phyloP scores from a whole-genome alignment of 2,888 invertebrate species.

The Xanthostigma xanthostigma region DNA sequence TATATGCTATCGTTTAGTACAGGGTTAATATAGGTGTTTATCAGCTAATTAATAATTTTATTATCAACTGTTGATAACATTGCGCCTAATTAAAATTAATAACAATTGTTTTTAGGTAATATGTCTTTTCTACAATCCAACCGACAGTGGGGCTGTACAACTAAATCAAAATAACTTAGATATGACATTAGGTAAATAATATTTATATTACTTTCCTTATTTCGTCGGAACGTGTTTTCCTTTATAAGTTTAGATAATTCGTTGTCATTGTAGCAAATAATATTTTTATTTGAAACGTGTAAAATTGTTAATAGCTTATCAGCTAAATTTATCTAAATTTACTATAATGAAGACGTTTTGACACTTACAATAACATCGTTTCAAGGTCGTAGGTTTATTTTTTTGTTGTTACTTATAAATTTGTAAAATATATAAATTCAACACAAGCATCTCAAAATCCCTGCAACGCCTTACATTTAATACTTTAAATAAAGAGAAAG shows the following conservation, averaged over 20 bases:
- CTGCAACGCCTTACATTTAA: too few relatives aligned
- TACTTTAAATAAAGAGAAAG: too few relatives aligned
- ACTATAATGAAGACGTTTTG: too few relatives aligned
- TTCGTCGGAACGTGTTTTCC: slow-evolving; percentile 1
- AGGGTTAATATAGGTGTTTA: slow-evolving; percentile 2
- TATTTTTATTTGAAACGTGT: too few relatives aligned
- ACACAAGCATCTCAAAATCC: too few relatives aligned
- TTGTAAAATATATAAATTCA: too few relatives aligned
- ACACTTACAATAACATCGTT: too few relatives aligned
- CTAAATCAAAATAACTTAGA: slow-evolving; percentile 70
- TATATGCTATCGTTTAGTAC: too few relatives aligned
- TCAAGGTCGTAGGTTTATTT: too few relatives aligned
- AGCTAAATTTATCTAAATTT: too few relatives aligned
- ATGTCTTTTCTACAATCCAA: slow-evolving; percentile 53
- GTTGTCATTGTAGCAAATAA: background rate
- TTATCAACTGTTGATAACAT: background rate
- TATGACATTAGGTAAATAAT: slow-evolving; percentile 60
- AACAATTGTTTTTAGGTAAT: slow-evolving; percentile 27
- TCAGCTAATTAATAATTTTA: slow-evolving; percentile 2
- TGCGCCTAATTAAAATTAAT: background rate
- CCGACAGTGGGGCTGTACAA: slow-evolving; percentile 68
- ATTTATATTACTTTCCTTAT: background rate
- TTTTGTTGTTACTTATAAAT: too few relatives aligned
- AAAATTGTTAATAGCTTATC: slow-evolving; percentile 4
- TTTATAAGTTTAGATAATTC: slow-evolving; percentile 6